Evolutionary conservation across 1,140 invertebrate genomes (phyloP), one percentile per base, ranked within the genome.

Genomic region (Elymnias hypermnestra): DNA sequence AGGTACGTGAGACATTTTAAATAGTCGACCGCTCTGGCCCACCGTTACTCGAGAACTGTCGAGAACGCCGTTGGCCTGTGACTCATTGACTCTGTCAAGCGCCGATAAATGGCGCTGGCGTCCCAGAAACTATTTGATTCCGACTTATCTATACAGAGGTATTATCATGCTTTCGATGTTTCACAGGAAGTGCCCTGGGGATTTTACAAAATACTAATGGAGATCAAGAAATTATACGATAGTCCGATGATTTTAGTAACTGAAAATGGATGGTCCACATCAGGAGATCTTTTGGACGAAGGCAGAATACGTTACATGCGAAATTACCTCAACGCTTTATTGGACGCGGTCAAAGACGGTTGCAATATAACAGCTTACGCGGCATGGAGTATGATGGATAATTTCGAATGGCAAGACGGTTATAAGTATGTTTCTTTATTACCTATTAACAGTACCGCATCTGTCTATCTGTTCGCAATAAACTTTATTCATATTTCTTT

Each of bases 361-460:
- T 73, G 64, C 9, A 66, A 85, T 40, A 39, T 86, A 2, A 50
- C 29, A 18, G 89, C 78, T 0, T 92, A 92, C 53, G 87, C 87
- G 9, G 81, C 83, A 1, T 92, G 91, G 91, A 89, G 87, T 21
- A 58, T 92, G 3, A 82, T 91, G 78, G 91, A 92, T 53, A 91
- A 91, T 57, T 90, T 91, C 53, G 90, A 92, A 71, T 91, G 90
- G 89, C 54, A 70, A 6, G 57, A 61, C 4, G 86, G 85, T 49
- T 87, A 88, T 48, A 82, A 56, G 83, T 92, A 76, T 88, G 85
- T 57, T 3, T 9, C 10, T 3, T 0, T 9, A 2, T n/a, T n/a
- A n/a, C n/a, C n/a, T n/a, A n/a, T n/a, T n/a, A n/a, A n/a, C n/a
- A n/a, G n/a, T n/a, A n/a, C n/a, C n/a, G n/a, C n/a, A n/a, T n/a